Evolutionary conservation across 1,140 invertebrate genomes (phyloP).

Genomic region (Drosophila quadrilineata): DNA sequence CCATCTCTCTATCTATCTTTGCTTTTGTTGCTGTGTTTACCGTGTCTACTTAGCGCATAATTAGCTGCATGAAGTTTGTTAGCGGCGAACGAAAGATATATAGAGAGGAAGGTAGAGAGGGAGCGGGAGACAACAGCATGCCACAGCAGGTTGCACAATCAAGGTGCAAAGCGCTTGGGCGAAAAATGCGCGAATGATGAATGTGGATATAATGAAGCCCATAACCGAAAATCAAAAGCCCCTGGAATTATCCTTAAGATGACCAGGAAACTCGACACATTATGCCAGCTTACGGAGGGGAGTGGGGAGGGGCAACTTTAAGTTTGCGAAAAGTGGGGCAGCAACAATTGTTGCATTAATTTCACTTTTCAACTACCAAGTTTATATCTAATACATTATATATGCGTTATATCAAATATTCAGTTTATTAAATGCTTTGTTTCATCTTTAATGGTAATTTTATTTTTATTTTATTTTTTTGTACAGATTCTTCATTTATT

Average conservation of each 20-base stretch:
- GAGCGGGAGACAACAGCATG: neutral
- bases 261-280: neutral
- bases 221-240: conserved; percentile 2
- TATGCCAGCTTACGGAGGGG: neutral
- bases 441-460: no score
- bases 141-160: neutral
- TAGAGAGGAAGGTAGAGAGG: conserved; percentile 18
- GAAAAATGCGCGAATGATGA: conserved; percentile 63
- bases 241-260: conserved; percentile 10
- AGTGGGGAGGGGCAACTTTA: no score
- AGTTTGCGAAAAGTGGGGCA: no score
- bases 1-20: conserved; percentile 17
- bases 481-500: no score
- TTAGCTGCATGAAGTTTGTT: conserved; percentile 74
- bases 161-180: conserved; percentile 27
- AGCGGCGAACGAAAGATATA: no score
- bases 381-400: no score
- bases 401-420: no score
- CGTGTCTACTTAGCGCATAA: conserved; percentile 77
- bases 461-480: no score
- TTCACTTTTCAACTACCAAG: no score
- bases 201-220: conserved; percentile 64
- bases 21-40: conserved; percentile 25
- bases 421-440: no score
- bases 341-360: no score